These are phyloP conservation scores for Rotaria macrura DNA, from an alignment of 2,888 invertebrate genomes.

Conservation along the genomic window DNA sequence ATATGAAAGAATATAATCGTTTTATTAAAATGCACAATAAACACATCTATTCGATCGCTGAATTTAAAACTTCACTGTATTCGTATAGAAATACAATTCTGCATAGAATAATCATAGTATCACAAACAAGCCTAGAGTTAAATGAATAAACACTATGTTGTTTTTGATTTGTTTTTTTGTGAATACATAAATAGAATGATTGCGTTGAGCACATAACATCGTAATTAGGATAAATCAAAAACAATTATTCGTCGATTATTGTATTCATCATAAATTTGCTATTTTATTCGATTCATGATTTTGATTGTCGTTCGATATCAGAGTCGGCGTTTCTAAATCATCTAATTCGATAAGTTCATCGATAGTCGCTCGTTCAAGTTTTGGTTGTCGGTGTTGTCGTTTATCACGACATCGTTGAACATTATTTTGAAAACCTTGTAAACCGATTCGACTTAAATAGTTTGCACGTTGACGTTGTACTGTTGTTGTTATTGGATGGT, in stretches of 20 bases:
- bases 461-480: slow-evolving; percentile 28
- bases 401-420: not conserved
- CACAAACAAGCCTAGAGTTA: not conserved
- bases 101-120: not conserved
- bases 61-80: not conserved
- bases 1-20: not conserved
- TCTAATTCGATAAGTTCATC: not conserved
- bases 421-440: not conserved
- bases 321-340: not conserved
- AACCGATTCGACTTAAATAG: not conserved
- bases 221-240: no score
- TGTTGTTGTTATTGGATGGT: slow-evolving; percentile 30
- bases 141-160: not conserved
- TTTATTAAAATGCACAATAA: not conserved
- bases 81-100: not conserved
- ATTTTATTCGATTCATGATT: not conserved
- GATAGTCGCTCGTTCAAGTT: not conserved
- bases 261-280: no score
- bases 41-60: not conserved
- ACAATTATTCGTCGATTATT: no score
- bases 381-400: not conserved
- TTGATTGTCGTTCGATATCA: not conserved
- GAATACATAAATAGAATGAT: no score
- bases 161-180: no score
- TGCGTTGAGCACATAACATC: no score